phyloP scores from a whole-genome alignment of 1,140 invertebrate species.

The Trichonephila inaurata region DNA sequence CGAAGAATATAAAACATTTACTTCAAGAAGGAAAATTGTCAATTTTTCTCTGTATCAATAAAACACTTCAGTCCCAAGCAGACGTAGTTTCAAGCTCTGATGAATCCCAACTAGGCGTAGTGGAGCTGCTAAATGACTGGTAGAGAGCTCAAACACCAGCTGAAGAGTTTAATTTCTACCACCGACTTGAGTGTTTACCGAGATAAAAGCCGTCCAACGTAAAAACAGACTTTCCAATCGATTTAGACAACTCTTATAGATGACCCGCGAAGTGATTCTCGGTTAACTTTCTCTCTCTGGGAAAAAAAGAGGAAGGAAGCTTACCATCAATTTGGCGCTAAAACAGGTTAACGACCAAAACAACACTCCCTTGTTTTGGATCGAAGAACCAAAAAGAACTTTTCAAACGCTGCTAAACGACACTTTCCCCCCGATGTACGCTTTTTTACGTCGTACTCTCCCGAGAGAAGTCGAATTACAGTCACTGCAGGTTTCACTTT shows the following conservation, averaged over 20 bases:
- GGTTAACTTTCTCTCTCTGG: constrained; percentile 34
- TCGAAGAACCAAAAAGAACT: constrained; percentile 55
- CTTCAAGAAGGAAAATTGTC: no score
- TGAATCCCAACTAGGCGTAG: neutral
- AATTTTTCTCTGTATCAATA: no score
- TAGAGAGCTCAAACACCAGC: neutral
- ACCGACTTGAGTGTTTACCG: constrained; percentile 40
- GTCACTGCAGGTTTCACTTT: constrained; percentile 68
- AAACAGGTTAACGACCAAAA: constrained; percentile 75
- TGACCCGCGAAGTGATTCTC: constrained; percentile 68
- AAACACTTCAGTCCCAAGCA: no score
- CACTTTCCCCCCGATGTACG: constrained; percentile 44
- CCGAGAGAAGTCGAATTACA: constrained; percentile 64
- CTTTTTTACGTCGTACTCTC: constrained; percentile 1
- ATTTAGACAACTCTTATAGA: constrained; percentile 75
- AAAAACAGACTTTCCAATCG: constrained; percentile 57
- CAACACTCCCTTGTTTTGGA: constrained; percentile 64
- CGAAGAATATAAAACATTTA: no score
- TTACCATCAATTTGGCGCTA: constrained; percentile 72
- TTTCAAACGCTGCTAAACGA: constrained; percentile 66
- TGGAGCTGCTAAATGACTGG: constrained; percentile 16
- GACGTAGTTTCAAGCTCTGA: neutral
- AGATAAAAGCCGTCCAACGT: constrained; percentile 51
- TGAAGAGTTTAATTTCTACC: constrained; percentile 57
- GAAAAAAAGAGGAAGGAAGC: constrained; percentile 26